Evolutionary conservation across 2,888 invertebrate genomes (phyloP).

Genomic region (Herminia tarsipennalis): DNA sequence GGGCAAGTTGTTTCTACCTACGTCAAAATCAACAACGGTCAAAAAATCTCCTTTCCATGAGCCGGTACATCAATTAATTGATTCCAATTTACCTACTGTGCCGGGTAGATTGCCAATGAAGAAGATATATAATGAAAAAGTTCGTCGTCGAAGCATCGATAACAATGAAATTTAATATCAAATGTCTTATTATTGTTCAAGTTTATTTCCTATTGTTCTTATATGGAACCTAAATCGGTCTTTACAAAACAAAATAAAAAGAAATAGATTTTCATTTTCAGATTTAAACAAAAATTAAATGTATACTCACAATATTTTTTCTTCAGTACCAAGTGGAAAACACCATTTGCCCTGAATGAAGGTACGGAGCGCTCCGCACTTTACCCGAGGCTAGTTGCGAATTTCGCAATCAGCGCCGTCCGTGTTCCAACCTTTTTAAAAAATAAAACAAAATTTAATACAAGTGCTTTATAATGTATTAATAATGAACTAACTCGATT

Average conservation of each 20-base stretch:
- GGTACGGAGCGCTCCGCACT: slow-evolving; percentile 21
- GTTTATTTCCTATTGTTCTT: too few species aligned
- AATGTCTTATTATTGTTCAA: too few species aligned
- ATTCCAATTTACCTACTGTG: too few species aligned
- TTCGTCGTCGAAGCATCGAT: too few species aligned
- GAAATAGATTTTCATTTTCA: not conserved
- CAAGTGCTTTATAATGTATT: not conserved
- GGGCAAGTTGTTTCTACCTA: too few species aligned
- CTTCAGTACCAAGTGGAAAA: slow-evolving; percentile 30
- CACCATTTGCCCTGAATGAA: slow-evolving; percentile 19
- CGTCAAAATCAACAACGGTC: too few species aligned
- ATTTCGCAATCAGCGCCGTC: slow-evolving; percentile 48
- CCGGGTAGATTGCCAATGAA: too few species aligned
- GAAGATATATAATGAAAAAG: too few species aligned
- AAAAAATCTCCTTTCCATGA: too few species aligned
- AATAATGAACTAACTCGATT: not conserved
- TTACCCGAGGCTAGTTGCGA: slow-evolving; percentile 44
- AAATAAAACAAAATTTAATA: slow-evolving; percentile 23
- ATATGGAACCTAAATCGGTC: too few species aligned
- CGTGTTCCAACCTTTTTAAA: slow-evolving; percentile 36
- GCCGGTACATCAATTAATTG: too few species aligned
- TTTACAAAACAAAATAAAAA: not conserved
- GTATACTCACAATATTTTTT: not conserved
- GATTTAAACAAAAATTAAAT: not conserved
- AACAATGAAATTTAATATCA: too few species aligned